Evolutionary conservation across 2,797 vertebrate genomes (phyloP), one percentile per base, ranked within the genome.

Genomic region (Myotis pilosus): DNA sequence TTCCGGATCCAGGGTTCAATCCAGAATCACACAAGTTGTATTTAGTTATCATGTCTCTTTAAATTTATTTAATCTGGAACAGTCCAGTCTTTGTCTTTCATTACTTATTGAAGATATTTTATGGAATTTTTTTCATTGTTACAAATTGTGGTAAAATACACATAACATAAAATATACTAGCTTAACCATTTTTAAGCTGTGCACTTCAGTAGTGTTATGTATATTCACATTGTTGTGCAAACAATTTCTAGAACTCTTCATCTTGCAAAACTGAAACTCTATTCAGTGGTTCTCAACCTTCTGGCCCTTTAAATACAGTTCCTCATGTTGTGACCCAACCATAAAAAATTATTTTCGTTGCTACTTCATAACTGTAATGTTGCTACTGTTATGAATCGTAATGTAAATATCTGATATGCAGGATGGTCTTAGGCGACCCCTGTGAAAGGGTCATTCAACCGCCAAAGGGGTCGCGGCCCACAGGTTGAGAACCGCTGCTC

Each of bases 61-160:
- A 62, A 28, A 83, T 8, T 53, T 69, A 53, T 79, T 85, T 57
- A 72, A 72, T 85, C n/a, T 92, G 75, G 19, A 47, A 84, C 1
- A 95, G 62, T 88, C 82, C 51, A 69, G 17, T 62, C 60, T 76
- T 87, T 44, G 12, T 55, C 68, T 82, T 83, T 83, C n/a, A 83
- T 82, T 20, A 75, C 13, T 44, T 87, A 33, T 49, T 83, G 7
- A 89, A 80, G 41, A 36, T 74, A 80, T 85, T 95, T 80, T 85
- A 68, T 68, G 38, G 17, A 51, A 51, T 22, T 19, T 76, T 89
- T 88, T 64, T 25, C 11, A 71, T 62, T 83, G 55, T 22, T 10
- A 3, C 9, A 82, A 88, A 47, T 49, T 89, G 15, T 78, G 71
- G 30, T 78, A 84, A 95, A 78, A 88, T 88, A 69, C 36, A 92